Percentiles rank a stretch among this genome's conserved stretches.
Evolutionary conservation across 2,888 invertebrate genomes (phyloP).

Genomic region (Cephus rjabovi): DNA sequence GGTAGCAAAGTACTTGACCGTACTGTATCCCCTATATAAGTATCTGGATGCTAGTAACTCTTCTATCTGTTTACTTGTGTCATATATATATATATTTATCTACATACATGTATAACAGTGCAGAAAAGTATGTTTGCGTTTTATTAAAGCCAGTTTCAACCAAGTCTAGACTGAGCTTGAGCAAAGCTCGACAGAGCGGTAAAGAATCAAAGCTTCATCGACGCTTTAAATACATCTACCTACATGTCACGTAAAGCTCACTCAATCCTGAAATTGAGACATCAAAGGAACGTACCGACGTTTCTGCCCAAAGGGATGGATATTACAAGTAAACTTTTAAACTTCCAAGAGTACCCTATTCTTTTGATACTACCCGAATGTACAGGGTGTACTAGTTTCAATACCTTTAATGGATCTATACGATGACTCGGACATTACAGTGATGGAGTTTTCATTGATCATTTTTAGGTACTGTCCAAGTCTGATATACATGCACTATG

Average conservation of each 20-base stretch:
- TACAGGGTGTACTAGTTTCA: background rate
- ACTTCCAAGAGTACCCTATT: background rate
- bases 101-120: background rate
- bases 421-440: background rate
- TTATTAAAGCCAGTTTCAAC: slow-evolving; percentile 28
- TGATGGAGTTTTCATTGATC: background rate
- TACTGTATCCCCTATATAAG: background rate
- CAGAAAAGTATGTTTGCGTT: slow-evolving; percentile 21
- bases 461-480: background rate
- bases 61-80: background rate
- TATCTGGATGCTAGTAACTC: background rate
- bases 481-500: background rate
- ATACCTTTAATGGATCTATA: background rate
- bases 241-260: slow-evolving; percentile 20
- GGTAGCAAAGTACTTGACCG: background rate
- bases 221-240: slow-evolving; percentile 10
- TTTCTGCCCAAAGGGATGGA: background rate
- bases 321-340: background rate
- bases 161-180: slow-evolving; percentile 22
- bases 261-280: slow-evolving; percentile 37
- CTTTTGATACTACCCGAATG: background rate
- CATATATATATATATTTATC: background rate
- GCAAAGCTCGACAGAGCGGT: background rate
- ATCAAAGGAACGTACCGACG: slow-evolving; percentile 27
- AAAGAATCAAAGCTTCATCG: slow-evolving; percentile 32